Evolutionary conservation across 1,140 invertebrate genomes (phyloP).

Genomic region (Lepidurus arcticus): DNA sequence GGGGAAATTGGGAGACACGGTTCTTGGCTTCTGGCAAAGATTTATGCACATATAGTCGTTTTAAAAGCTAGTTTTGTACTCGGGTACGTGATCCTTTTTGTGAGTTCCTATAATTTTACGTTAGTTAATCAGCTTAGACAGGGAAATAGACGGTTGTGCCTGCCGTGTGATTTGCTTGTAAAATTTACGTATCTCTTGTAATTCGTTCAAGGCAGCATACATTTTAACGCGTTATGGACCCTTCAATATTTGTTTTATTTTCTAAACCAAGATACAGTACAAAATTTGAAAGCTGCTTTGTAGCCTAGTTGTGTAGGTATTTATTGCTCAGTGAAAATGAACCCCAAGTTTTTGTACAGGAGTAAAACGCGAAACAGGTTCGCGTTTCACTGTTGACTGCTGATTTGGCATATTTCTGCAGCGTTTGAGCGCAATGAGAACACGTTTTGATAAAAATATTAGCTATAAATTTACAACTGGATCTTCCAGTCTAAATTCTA

Average conservation of each 20-base stretch:
- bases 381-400: too few species aligned
- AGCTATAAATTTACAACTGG: too few species aligned
- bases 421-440: too few species aligned
- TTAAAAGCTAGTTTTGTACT: constrained; percentile 5
- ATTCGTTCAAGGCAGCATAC: constrained; percentile 4
- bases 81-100: background rate
- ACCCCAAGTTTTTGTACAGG: too few species aligned
- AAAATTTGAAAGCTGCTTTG: too few species aligned
- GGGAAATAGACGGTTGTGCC: background rate
- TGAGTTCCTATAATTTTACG: background rate
- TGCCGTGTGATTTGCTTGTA: background rate
- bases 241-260: background rate
- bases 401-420: background rate
- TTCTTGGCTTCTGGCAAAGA: background rate
- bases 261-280: background rate
- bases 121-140: background rate
- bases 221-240: background rate
- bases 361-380: too few species aligned
- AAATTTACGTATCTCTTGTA: background rate
- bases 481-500: too few species aligned
- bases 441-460: too few species aligned
- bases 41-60: constrained; percentile 14
- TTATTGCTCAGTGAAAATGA: too few species aligned
- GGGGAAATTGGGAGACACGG: background rate
- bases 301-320: too few species aligned